Evolutionary conservation across 1,140 invertebrate species (phyloP), one percentile per base, ranked within the genome.

Genomic region (Drosophila sechellia): DNA sequence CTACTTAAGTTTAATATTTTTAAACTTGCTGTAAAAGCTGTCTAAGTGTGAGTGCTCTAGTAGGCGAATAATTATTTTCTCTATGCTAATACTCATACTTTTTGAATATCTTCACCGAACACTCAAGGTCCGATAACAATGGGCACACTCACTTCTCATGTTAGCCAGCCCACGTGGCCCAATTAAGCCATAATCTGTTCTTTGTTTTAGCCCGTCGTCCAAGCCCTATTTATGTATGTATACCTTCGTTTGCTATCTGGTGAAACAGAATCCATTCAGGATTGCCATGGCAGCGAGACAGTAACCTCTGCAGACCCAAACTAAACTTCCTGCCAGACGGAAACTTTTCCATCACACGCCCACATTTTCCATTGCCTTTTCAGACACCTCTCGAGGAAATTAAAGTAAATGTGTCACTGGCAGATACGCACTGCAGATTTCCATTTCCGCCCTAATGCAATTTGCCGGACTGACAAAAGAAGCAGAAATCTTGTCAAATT

Each of bases 401-500:
- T 50, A 72, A 52, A 52, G 46, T 58, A 52, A 49, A 49, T 48
- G 65, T 70, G 65, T 27, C 22, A 68, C 43, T 40, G 65, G 40
- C 66, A 69, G 65, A 57, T 57, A 57, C 40, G 55, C 40, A 57
- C 59, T 22, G 43, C 49, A 31, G 34, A 55, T 69, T 56, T 70
- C 52, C 64, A 56, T 70, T 70, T 70, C 68, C 52, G 40, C n/a
- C 37, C 5, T 40, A 49, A 72, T 71, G 34, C 65, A 59, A 59
- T 72, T 59, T 49, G 40, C 52, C 27, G 46, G 11, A 54, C 43
- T 25, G 45, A 57, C 40, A 57, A 65, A 39, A 37, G 17, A 13
- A 31, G 50, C 31, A 31, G 43, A 59, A 76, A 77, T 77, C 72
- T 43, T 37, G 59, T 63, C 40, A 76, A 87, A 87, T 79, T 87